Evolutionary conservation across 2,113 vertebrate genomes (phyloP), one percentile per base, ranked within the genome.

Genomic region (Stictonetta naevosa): DNA sequence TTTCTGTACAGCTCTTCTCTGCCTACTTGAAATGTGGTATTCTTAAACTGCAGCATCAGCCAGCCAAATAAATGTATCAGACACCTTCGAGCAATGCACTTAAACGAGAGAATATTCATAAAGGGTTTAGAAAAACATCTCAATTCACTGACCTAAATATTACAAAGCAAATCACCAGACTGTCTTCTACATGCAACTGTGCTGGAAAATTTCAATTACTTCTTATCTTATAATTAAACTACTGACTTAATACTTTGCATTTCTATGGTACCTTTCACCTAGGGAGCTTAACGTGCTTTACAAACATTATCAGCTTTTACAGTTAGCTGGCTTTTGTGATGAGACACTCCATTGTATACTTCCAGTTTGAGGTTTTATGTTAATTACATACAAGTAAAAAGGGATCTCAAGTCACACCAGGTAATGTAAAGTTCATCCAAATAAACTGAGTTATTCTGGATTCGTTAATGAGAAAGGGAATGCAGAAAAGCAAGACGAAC

Each of bases 81-180:
- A 96, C 93, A 92, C 94, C 95, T 95, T 86, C 48, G 14, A 97
- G 97, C 94, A 95, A 96, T 58, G 94, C 81, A 94, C 91, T 97
- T 93, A 97, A 96, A 93, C 79, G 42, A 83, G 81, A 88, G 97
- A 97, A 96, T 97, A 95, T 97, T 97, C 94, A 94, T 88, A 93
- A 94, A 95, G 93, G 88, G 83, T 93, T 96, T 44, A 96, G 89
- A 95, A 95, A 96, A 88, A 91, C 86, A 93, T 90, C 90, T 97
- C 90, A 91, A 97, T 97, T 97, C 93, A 96, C 85, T 97, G 96
- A 97, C 97, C 96, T 97, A 98, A 95, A 97, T 97, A 97, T 97
- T 97, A 96, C 88, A 92, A 93, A 97, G 95, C 88, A 91, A 80
- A 74, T 83, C 88, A 93, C 55, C 88, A 96, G 78, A 93, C 83